Conservation (phyloP, 1,140 invertebrate species). For the Trigoniulus corallinus region DNA sequence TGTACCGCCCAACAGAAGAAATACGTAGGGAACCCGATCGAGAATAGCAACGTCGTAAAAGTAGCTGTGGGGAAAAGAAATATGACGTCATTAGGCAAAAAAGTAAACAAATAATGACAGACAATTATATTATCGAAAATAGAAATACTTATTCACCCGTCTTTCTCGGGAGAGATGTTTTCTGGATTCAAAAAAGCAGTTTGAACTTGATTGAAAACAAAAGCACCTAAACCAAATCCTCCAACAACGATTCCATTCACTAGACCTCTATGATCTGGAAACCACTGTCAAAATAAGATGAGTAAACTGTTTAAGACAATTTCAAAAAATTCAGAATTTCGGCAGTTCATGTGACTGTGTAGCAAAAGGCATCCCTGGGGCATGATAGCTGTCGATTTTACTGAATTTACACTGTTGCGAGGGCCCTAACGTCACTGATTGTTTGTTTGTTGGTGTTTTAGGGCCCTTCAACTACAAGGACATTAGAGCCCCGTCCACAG, state of each 20-base stretch:
- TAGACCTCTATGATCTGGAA: conserved; percentile 26
- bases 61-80: conserved; percentile 19
- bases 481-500: no score
- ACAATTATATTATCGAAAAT: neutral
- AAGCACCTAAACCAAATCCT: conserved; percentile 28
- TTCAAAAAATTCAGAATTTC: no score
- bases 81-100: neutral
- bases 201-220: conserved; percentile 28
- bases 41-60: conserved; percentile 22
- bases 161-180: conserved; percentile 19
- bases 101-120: no score
- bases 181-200: conserved; percentile 28
- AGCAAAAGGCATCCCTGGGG: no score
- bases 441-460: no score
- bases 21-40: conserved; percentile 24
- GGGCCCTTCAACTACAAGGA: no score
- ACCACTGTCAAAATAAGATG: conserved; percentile 23
- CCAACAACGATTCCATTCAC: conserved; percentile 29
- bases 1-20: conserved; percentile 23
- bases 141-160: conserved; percentile 12
- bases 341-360: no score
- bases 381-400: no score
- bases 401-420: no score
- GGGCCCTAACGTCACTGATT: no score
- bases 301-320: no score